Base-by-base conservation (phyloP, 2,797 vertebrate species). In the Mionectes olivaceus region DNA sequence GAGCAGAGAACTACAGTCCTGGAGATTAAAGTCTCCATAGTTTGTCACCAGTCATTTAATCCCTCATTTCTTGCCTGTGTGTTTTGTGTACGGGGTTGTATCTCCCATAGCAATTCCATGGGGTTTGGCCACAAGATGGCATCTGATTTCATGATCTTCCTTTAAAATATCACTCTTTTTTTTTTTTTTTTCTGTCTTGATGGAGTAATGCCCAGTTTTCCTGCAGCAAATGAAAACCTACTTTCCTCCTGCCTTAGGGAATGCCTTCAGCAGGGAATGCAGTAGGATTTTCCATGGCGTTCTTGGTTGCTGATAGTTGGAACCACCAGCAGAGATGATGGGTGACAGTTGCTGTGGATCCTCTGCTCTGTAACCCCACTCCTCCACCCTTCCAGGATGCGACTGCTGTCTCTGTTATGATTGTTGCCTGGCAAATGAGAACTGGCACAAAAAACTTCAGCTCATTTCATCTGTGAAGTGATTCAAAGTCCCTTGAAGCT, bases 61-160 rank as follows among this genome's bases (percentile, higher is more conserved):
- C 22, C 19, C 30, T 73, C 33, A 18, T 75, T 89, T 86, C 35
- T 89, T 70, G 4, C 64, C 32, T 61, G 11, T 37, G 7, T 63
- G 16, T 49, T 88, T 81, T 53, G 37, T 80, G n/a, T 33, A 18
- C 37, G 39, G 28, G 33, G 8, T 55, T 86, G 1, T n/a, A 55
- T 41, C 57, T 74, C 19, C 61, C 35, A 5, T 5, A 87, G 83
- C 44, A 64, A 25, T 84, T 93, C 71, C 27, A 5, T 55, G 83
- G 89, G 41, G 4, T 95, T 93, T 96, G 94, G 90, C 96, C 96
- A 97, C 96, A 96, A 97, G 96, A 94, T 97, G 96, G 96, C 96
- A 97, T 88, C 95, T 84, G 95, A 90, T 95, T 94, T 96, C 95
- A 94, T 93, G 64, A 86, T 68, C 80, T 67, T 67, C 64, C 79